Conservation (phyloP, 92 coral and sea anemone species). For the Paramuricea clavata region DNA sequence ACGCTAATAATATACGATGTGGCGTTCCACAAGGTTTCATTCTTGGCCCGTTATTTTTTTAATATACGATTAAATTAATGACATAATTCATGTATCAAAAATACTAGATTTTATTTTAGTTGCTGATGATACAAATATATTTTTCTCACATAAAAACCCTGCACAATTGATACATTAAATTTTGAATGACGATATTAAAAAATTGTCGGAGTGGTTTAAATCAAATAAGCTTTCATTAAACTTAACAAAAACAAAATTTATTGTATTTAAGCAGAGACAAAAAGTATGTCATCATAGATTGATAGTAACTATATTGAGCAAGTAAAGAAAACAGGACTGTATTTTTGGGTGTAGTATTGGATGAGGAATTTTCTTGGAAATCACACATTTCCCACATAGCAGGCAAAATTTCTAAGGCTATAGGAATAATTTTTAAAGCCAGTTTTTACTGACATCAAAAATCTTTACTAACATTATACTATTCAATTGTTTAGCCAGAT, state of each 20-base stretch:
- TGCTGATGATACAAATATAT: too few relatives aligned
- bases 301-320: too few relatives aligned
- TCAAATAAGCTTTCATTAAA: too few relatives aligned
- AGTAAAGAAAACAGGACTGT: too few relatives aligned
- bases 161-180: neutral
- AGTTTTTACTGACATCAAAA: neutral
- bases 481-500: constrained; percentile 13
- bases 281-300: too few relatives aligned
- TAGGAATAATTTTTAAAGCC: constrained; percentile 14
- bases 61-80: constrained; percentile 39
- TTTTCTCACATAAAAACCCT: neutral
- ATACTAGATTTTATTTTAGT: neutral
- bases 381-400: too few relatives aligned
- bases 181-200: constrained; percentile 15
- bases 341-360: too few relatives aligned
- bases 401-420: too few relatives aligned
- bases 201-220: constrained; percentile 29
- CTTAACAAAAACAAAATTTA: too few relatives aligned
- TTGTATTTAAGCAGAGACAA: too few relatives aligned
- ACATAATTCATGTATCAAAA: constrained; percentile 9
- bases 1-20: constrained; percentile 13
- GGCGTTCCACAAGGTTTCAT: constrained; percentile 51
- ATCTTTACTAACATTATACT: neutral
- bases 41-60: constrained; percentile 42
- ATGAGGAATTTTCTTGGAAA: too few relatives aligned